Evolutionary conservation across 2,797 vertebrate species (phyloP).

Genomic region (Alcedo atthis): DNA sequence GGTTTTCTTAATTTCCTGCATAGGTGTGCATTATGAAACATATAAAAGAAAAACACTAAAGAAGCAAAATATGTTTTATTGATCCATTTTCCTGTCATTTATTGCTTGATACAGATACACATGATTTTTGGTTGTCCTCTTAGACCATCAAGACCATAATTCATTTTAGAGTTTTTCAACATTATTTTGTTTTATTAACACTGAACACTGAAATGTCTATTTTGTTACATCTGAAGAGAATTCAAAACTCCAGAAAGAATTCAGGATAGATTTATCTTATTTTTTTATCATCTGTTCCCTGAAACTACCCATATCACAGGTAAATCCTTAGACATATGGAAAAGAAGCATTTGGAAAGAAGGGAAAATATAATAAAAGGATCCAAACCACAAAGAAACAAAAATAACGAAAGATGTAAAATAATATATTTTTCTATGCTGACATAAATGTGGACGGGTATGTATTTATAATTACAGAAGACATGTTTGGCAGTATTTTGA

Average conservation of each 20-base stretch:
- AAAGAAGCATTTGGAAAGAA: background rate
- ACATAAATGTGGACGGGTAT: background rate
- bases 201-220: background rate
- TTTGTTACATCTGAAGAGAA: background rate
- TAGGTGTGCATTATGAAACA: background rate
- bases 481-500: background rate
- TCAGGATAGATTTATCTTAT: background rate
- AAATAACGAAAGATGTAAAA: background rate
- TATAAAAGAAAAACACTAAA: background rate
- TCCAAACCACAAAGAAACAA: background rate
- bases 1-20: conserved; percentile 10
- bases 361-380: background rate
- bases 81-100: background rate
- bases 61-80: background rate
- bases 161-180: background rate
- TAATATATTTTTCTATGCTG: background rate
- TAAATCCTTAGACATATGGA: background rate
- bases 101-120: background rate
- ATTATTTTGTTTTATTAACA: background rate
- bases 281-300: background rate
- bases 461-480: background rate
- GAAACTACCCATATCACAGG: background rate
- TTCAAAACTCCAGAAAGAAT: background rate
- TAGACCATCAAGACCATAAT: background rate
- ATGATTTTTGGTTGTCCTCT: background rate